Evolutionary conservation across 2,113 vertebrate species (phyloP).

Genomic region (Leptobrachium leishanense): DNA sequence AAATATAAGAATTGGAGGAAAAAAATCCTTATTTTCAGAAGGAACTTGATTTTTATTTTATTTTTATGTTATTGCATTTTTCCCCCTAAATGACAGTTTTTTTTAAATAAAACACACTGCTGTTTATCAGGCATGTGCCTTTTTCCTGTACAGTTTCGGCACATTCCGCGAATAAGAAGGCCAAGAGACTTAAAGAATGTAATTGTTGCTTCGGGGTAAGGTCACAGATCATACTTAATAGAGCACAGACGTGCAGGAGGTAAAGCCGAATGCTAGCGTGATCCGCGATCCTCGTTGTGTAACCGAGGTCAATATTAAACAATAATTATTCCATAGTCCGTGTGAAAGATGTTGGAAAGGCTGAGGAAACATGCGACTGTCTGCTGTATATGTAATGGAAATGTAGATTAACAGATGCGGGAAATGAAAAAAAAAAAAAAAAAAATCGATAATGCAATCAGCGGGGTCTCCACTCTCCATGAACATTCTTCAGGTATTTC

Average conservation of each 20-base stretch:
- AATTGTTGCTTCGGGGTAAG: not conserved
- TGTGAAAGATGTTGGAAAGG: not conserved
- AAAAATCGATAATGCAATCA: conserved; percentile 43
- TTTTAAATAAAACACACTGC: too few relatives aligned
- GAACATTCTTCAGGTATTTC: conserved; percentile 31
- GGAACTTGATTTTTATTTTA: too few relatives aligned
- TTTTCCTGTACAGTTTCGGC: too few relatives aligned
- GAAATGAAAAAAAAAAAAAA: conserved; percentile 1
- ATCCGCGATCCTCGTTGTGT: not conserved
- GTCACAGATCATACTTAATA: not conserved
- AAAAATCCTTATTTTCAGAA: too few relatives aligned
- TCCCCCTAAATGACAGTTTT: too few relatives aligned
- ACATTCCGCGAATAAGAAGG: too few relatives aligned
- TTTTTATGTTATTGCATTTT: too few relatives aligned
- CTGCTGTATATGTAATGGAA: conserved; percentile 22
- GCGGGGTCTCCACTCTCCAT: conserved; percentile 29
- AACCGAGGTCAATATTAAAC: not conserved
- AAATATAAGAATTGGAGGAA: too few relatives aligned
- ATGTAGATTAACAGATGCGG: conserved; percentile 35
- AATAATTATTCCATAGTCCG: not conserved
- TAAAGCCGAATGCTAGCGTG: not conserved
- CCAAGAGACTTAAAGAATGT: too few relatives aligned
- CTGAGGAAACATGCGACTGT: not conserved
- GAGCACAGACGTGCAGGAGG: not conserved
- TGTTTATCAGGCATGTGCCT: too few relatives aligned